Evolutionary conservation across 2,888 invertebrate species (phyloP), one percentile per base, ranked within the genome.

Genomic region (Hemistola chrysoprasaria): DNA sequence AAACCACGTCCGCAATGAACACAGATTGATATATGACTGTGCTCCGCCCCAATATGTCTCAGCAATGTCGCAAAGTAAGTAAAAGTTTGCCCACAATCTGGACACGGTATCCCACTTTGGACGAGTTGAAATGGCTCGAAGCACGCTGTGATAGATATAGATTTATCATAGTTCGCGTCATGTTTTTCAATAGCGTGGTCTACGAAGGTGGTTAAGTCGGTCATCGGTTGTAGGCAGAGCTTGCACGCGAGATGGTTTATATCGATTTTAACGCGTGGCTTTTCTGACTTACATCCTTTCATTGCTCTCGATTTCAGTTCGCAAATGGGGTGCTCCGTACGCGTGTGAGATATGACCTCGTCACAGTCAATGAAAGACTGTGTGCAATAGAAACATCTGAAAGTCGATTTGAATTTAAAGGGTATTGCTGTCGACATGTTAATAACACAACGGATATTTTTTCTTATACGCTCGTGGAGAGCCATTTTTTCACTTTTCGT

Each of bases 401-500:
- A 87, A 40, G 76, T 81, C 0, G 78, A 71, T 43, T 83, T 78
- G 46, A 82, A 88, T 46, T 78, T 79, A 31, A 88, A 88, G 0
- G 87, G 87, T 1, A 78, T 50, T 0, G 82, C 87, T 0, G 82
- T 84, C 0, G 88, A 84, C 82, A 81, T 84, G 44, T 86, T 87
- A 0, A 87, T 49, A 1, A 88, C 77, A 34, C 71, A 77, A 39
- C 73, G 71, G 22, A 88, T 86, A 40, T 88, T 87, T 39, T 74
- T 65, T 8, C 87, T 56, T 6, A 86, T 81, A 53, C 44, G 43
- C 1, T 44, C 22, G 22, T 38, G 38, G 3, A 20, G 22, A 7
- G 22, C 21, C 11, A 26, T 34, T 30, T 30, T 34, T 7, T 32
- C 61, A 3, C 62, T 61, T n/a, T 56, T 50, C 0, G 66, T 36